Evolutionary conservation across 2,888 invertebrate genomes (phyloP).

Genomic region (Eilema sororculum): DNA sequence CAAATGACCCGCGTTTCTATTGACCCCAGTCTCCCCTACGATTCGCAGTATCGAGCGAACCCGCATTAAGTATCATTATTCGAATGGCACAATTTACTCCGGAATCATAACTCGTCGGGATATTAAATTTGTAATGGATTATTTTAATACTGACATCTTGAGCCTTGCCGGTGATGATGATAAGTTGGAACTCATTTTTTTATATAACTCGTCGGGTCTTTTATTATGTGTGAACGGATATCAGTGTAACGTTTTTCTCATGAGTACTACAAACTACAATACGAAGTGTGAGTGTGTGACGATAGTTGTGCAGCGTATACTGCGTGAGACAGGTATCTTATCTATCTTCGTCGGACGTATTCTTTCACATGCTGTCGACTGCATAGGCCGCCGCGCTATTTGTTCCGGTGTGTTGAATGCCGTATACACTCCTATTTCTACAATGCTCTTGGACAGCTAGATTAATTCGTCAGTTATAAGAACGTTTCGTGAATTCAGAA

Average conservation of each 20-base stretch:
- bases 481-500: not conserved
- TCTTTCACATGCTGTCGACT: conserved; percentile 47
- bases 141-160: conserved; percentile 71
- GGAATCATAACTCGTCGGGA: conserved; percentile 74
- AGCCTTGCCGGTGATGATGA: conserved; percentile 49
- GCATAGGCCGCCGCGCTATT: conserved; percentile 34
- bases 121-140: conserved; percentile 79
- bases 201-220: conserved; percentile 7
- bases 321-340: conserved; percentile 52
- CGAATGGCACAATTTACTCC: conserved; percentile 82
- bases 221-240: conserved; percentile 12
- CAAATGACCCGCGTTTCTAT: too few species aligned
- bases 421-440: conserved; percentile 22
- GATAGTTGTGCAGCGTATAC: conserved; percentile 26
- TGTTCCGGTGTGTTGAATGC: conserved; percentile 58
- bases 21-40: too few species aligned
- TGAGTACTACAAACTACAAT: conserved; percentile 15
- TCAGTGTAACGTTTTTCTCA: conserved; percentile 22
- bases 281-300: conserved; percentile 31
- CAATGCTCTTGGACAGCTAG: not conserved
- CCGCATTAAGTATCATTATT: conserved; percentile 84
- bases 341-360: conserved; percentile 41
- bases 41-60: conserved; percentile 70
- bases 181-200: conserved; percentile 44
- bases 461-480: not conserved